Percentiles rank a stretch among this genome's conserved stretches.
Conservation (phyloP, 2,888 invertebrate genomes). For the Acrobeloides nanus region DNA sequence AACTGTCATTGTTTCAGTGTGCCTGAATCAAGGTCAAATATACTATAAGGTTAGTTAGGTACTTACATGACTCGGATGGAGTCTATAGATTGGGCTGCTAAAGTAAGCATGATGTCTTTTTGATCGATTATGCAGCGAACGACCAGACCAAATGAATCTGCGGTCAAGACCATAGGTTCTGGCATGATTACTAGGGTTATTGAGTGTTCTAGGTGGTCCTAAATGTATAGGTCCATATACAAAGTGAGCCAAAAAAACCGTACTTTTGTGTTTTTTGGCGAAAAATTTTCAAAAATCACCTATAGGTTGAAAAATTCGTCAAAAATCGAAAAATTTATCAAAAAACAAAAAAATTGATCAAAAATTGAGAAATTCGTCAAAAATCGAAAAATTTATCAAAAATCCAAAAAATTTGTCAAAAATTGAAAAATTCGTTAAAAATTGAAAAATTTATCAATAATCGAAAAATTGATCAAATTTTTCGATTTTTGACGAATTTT, state of each 20-base stretch:
- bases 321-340: too few relatives aligned
- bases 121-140: conserved; percentile 13
- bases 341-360: too few relatives aligned
- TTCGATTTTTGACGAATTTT: too few relatives aligned
- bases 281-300: not conserved
- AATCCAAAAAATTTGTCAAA: too few relatives aligned
- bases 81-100: conserved; percentile 20
- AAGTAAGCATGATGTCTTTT: conserved; percentile 13
- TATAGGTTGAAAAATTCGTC: too few relatives aligned
- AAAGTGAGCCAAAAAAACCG: not conserved
- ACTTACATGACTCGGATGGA: conserved; percentile 18
- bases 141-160: conserved; percentile 19
- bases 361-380: too few relatives aligned
- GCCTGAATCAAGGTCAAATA: conserved; percentile 9
- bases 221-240: too few relatives aligned
- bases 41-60: not conserved
- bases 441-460: too few relatives aligned
- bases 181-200: conserved; percentile 17
- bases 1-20: conserved; percentile 34
- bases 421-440: too few relatives aligned
- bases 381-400: too few relatives aligned
- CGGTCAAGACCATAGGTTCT: conserved; percentile 19
- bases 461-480: too few relatives aligned
- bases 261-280: not conserved
- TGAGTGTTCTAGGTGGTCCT: conserved; percentile 19